Base-by-base conservation (phyloP, 2,113 vertebrate genomes). In the Grantiella picta region DNA sequence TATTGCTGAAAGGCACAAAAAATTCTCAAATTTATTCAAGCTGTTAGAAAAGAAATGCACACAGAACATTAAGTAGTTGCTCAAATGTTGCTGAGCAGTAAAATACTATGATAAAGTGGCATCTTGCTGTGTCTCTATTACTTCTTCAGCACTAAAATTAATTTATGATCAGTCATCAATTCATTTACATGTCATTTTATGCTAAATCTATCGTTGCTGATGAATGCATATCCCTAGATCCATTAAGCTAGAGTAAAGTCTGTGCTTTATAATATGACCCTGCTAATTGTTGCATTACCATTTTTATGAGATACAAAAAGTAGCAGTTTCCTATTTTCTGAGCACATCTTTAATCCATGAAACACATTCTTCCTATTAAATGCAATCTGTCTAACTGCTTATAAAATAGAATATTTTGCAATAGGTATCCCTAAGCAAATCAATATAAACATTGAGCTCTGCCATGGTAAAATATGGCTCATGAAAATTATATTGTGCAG, bases 101-200 rank as follows among this genome's bases (percentile, higher is more conserved):
- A 98, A 98, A 98, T 97, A 97, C 90, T 93, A 93, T 95, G 97
- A 98, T 98, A 98, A 98, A 98, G 97, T 98, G 97, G 97, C 96
- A 98, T 98, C 98, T 98, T 97, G 95, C 97, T 98, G 97, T 97
- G 93, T 97, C 95, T 98, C 97, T 96, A 98, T 98, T 98, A 98
- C 95, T 98, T 98, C 97, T 97, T 98, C 97, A 98, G 97, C 98
- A 98, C 98, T 99, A 99, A 99, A 99, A 98, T 98, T 99, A 99
- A 99, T 99, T 99, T 99, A 99, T 98, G 98, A 98, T 97, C 97
- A 98, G 97, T 98, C 97, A 98, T 98, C 97, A 98, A 98, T 98
- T 99, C 98, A 99, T 99, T 99, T 99, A 98, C 98, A 99, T 99
- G 98, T 98, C 98, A 15, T 99, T 99, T 99, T 98, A 98, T 97